Percentiles rank a stretch among this genome's conserved stretches.
These are phyloP conservation scores for Rhea pennata DNA, from an alignment of 2,113 vertebrate genomes.

Conservation along the genomic window DNA sequence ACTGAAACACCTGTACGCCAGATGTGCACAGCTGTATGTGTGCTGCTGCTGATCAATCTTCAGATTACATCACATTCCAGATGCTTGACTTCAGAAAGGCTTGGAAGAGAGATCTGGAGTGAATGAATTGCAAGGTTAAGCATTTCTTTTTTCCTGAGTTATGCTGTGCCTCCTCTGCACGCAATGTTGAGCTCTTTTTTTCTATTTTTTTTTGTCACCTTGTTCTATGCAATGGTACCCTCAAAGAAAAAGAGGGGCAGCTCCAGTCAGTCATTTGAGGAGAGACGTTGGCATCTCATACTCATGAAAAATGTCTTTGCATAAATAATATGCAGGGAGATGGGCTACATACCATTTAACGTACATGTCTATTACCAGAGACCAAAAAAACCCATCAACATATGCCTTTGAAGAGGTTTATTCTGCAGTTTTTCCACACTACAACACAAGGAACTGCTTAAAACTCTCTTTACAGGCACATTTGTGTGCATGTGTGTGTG, in stretches of 20 bases:
- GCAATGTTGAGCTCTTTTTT: rapidly evolving
- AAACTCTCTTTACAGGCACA: rapidly evolving
- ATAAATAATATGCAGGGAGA: background rate
- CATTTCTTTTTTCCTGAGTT: background rate
- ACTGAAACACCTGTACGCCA: conserved; percentile 51
- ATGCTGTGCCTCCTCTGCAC: background rate
- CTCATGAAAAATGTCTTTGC: background rate
- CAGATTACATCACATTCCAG: conserved; percentile 22
- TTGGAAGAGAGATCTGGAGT: background rate
- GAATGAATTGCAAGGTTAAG: background rate
- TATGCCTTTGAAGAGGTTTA: rapidly evolving
- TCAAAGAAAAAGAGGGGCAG: background rate
- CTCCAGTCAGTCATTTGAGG: background rate
- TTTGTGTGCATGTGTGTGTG: no score
- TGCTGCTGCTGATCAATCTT: background rate
- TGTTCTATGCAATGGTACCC: rapidly evolving
- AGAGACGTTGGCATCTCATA: rapidly evolving
- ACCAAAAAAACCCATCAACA: background rate
- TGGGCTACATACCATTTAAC: rapidly evolving
- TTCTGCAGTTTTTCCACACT: background rate
- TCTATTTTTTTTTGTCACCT: background rate
- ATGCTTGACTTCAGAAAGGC: background rate
- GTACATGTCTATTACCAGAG: background rate
- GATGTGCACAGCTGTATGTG: conserved; percentile 53
- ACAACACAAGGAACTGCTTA: background rate